Evolutionary conservation across 2,113 vertebrate genomes (phyloP).

Genomic region (Axis porcinus): DNA sequence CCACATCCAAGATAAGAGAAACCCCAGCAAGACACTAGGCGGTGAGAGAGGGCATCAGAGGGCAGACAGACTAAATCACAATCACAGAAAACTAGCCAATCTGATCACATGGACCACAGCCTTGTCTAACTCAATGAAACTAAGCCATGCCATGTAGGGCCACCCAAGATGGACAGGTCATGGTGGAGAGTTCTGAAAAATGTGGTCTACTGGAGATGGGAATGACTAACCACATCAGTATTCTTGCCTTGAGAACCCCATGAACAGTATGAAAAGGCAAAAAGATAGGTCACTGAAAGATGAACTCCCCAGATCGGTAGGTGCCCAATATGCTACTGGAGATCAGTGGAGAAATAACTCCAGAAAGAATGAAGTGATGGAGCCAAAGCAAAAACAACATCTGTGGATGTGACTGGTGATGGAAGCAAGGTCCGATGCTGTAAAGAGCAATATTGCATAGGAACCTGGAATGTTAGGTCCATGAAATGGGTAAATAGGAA

Average conservation of each 20-base stretch:
- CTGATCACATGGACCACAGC: not conserved
- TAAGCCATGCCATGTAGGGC: not conserved
- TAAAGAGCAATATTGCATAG: not conserved
- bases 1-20: not conserved
- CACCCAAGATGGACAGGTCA: not conserved
- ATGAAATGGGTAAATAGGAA: not conserved
- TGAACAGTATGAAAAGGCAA: not conserved
- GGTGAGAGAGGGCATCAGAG: not conserved
- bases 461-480: not conserved
- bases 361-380: not conserved
- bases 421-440: not conserved
- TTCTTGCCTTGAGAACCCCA: not conserved
- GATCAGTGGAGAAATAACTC: not conserved
- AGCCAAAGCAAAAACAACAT: not conserved
- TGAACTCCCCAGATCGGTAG: not conserved
- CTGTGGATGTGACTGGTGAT: not conserved
- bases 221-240: not conserved
- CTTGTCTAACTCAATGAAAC: not conserved
- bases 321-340: not conserved
- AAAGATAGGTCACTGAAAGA: not conserved
- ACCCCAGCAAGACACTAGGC: not conserved
- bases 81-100: not conserved
- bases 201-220: not conserved
- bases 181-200: not conserved
- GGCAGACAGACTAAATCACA: not conserved